Base-by-base conservation (phyloP, 2,888 invertebrate species). In the Rhagonycha fulva region DNA sequence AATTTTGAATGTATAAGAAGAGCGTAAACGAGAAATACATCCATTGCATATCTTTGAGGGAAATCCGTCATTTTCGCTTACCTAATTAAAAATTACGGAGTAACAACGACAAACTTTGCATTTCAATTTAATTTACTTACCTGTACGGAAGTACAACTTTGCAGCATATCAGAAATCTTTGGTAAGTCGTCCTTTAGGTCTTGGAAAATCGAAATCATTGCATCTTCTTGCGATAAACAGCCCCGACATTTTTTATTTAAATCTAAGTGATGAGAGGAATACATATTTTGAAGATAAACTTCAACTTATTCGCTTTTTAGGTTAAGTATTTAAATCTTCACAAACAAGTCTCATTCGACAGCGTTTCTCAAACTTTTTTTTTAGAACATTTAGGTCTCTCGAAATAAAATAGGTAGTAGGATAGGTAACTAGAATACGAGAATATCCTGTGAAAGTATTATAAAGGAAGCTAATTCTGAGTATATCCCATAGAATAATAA, bases 1-100 rank as follows among this genome's bases (percentile, higher is more conserved):
- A 79, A 89, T 89, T 79, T 89, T 89, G 81, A 90, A 90, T 76
- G 87, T 88, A 80, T 88, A 89, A 9, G 89, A 86, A 14, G 84
- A 76, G 79, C 87, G 88, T 87, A 90, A 88, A 68, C 86, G 88
- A 0, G 84, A 68, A 60, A 85, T 86, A 79, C 90, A 90, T 47
- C 87, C 86, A 82, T 87, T 88, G 81, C 90, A 90, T 30, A 90
- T 80, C 84, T 89, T 89, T 0, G 80, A 24, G 62, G 90, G 89
- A 83, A 87, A 88, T 30, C 86, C 83, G 82, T 89, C 90, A 2
- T 88, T 88, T 89, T 89, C 83, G 30, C 85, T 86, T 63, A 72
- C 28, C 76, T 76, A 70, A 32, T 68, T 70, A 11, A 19, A 69
- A 69, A 69, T 14, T 12, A 24, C 23, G 4, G 3, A 23, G 19